phyloP scores from a whole-genome alignment of 2,113 vertebrate genomes.

The Prolemur simus region DNA sequence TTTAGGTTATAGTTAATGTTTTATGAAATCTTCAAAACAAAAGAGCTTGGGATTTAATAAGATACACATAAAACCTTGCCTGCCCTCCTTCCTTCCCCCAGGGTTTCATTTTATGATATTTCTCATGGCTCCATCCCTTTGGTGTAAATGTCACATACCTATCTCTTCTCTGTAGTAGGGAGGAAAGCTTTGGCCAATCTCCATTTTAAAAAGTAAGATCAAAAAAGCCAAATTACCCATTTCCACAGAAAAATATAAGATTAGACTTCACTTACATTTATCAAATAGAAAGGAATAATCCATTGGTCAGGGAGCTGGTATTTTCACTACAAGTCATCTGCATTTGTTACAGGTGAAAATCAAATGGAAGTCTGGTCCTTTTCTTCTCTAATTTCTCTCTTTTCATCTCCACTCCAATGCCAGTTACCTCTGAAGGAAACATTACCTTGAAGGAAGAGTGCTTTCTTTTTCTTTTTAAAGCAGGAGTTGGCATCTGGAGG shows the following conservation, averaged over 20 bases:
- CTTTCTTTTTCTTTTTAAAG: conserved; percentile 49
- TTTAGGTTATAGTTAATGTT: neutral
- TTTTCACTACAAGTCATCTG: neutral
- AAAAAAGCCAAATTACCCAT: neutral
- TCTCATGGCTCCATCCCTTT: neutral
- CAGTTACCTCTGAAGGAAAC: conserved; percentile 53
- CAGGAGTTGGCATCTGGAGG: conserved; percentile 67
- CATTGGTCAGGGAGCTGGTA: neutral
- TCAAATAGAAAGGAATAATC: neutral
- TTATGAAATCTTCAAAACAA: neutral
- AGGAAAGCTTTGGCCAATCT: neutral
- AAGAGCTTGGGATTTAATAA: conserved; percentile 36
- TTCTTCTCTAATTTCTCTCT: neutral
- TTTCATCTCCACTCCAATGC: neutral
- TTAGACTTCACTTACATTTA: neutral
- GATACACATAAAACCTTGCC: neutral
- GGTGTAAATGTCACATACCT: neutral
- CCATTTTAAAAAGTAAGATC: neutral
- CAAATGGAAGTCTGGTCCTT: neutral
- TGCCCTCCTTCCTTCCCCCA: neutral
- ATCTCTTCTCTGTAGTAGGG: neutral
- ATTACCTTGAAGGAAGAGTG: neutral
- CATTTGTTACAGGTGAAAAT: neutral
- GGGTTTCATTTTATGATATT: neutral
- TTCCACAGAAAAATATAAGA: neutral